These are phyloP conservation scores for Caenorhabditis plicata DNA, from an alignment of 2,888 invertebrate species.

Conservation along the genomic window DNA sequence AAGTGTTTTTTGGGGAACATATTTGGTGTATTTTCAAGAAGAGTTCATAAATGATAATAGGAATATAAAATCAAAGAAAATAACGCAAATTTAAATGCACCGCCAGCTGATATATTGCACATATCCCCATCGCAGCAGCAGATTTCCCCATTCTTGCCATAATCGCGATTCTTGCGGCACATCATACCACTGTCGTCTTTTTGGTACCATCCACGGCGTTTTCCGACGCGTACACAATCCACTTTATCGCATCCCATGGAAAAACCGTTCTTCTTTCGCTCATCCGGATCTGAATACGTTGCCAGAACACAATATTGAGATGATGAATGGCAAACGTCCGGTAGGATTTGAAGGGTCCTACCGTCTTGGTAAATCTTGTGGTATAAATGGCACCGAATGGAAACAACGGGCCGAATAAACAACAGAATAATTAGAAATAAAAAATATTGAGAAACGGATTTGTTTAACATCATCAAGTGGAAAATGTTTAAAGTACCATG, in stretches of 20 bases:
- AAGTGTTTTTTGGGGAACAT: no score
- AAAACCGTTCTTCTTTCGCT: slow-evolving; percentile 52
- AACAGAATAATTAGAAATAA: background rate
- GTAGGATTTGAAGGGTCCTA: slow-evolving; percentile 38
- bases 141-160: slow-evolving; percentile 47
- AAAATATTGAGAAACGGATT: no score
- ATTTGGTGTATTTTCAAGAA: no score
- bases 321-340: slow-evolving; percentile 37
- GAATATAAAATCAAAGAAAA: background rate
- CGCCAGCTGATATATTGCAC: slow-evolving; percentile 37
- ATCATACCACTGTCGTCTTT: slow-evolving; percentile 20
- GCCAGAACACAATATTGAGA: slow-evolving; percentile 39
- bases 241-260: slow-evolving; percentile 53
- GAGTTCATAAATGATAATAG: no score
- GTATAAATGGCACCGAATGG: slow-evolving; percentile 41
- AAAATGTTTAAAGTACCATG: no score
- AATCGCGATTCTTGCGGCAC: slow-evolving; percentile 48
- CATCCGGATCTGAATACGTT: slow-evolving; percentile 41
- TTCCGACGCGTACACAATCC: slow-evolving; percentile 40
- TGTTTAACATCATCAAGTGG: no score
- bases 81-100: slow-evolving; percentile 1
- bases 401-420: background rate
- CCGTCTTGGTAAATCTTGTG: slow-evolving; percentile 48
- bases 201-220: slow-evolving; percentile 38
- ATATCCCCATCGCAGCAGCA: slow-evolving; percentile 52